phyloP scores from a whole-genome alignment of 2,797 vertebrate species.

The Coccyzus lansbergi region DNA sequence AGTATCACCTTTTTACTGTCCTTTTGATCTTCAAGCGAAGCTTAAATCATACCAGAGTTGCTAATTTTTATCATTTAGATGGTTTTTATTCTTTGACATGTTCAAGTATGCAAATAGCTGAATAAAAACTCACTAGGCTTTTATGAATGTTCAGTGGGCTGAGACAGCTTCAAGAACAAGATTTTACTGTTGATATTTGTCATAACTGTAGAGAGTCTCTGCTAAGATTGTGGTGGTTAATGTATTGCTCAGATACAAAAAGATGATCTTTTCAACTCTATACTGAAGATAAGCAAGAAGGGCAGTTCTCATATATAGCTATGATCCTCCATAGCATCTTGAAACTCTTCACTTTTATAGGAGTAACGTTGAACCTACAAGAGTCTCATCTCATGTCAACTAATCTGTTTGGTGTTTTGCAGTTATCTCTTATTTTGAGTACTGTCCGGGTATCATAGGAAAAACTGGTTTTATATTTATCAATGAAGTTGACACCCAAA shows the following conservation, averaged over 20 bases:
- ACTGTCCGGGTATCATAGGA: neutral
- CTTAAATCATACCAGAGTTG: neutral
- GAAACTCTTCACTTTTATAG: neutral
- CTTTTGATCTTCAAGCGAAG: neutral
- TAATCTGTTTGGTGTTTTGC: neutral
- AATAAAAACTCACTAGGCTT: neutral
- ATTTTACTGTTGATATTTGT: neutral
- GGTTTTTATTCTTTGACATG: neutral
- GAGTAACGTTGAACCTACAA: neutral
- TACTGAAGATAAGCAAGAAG: neutral
- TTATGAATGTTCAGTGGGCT: neutral
- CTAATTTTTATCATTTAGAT: neutral
- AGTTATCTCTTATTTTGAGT: neutral
- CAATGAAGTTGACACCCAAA: neutral
- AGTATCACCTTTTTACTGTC: neutral
- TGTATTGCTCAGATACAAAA: neutral
- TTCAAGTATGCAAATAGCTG: neutral
- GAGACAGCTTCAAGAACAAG: neutral
- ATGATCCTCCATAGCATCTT: neutral
- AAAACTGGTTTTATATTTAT: neutral
- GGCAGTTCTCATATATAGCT: neutral
- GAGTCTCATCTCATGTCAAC: neutral
- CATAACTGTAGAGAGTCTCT: neutral
- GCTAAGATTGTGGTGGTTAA: neutral
- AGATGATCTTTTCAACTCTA: neutral